Evolutionary conservation across 2,797 vertebrate species (phyloP), one percentile per base, ranked within the genome.

Genomic region (Triplophysa yarkandensis): DNA sequence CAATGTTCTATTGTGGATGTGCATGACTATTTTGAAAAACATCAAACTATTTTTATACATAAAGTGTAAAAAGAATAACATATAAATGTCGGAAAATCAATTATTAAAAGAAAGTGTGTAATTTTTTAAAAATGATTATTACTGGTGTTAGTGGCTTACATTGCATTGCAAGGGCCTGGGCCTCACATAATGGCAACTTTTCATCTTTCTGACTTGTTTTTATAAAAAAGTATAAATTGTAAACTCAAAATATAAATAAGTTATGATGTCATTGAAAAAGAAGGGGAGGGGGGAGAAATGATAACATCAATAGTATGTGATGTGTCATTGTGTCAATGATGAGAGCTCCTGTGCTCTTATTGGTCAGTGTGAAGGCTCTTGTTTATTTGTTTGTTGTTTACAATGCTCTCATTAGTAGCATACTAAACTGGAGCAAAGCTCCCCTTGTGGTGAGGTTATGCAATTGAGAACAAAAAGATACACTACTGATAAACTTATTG

Each of bases 381-480:
- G 87, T 85, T 85, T 87, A 90, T 89, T 85, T 75, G 78, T 76
- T 80, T 81, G 57, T 81, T 78, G 43, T 74, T 87, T 87, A 81
- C 86, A 88, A 80, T 84, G 86, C 82, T 85, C 85, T 88, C 85
- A 89, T 89, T 90, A 88, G 76, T 79, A 76, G 81, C 86, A 85
- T 85, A 84, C 85, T 77, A 76, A 79, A 84, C 79, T 81, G 67
- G 36, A 71, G 72, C 78, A 57, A 74, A 83, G 86, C 82, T 80
- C 85, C 85, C 85, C 80, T 82, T 68, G 69, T 80, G 87, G 82
- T 46, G 16, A 68, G 77, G 81, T 76, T 25, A 28, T 1, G 54
- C 67, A 63, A 54, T 34, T 50, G 52, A 73, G 14, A 44, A 30
- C 13, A 23, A 4, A 16, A 66, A 67, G 1, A 6, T 73, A 52